Percentiles rank a stretch among this genome's conserved stretches.
Conservation (phyloP, 2,888 invertebrate genomes). For the Zygogramma bicolorata region DNA sequence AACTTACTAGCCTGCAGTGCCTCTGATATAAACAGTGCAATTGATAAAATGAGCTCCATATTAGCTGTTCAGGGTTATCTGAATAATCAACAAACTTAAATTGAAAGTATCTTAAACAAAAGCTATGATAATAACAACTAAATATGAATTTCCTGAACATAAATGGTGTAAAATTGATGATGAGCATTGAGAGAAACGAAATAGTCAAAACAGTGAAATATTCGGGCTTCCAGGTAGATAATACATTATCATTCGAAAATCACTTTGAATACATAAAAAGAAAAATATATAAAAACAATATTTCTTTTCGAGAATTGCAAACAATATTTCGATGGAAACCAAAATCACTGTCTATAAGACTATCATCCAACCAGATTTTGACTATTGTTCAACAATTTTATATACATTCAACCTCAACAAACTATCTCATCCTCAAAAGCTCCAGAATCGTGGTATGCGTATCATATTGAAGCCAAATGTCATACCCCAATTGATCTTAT, state of each 20-base stretch:
- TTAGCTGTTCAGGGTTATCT: neutral
- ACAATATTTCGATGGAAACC: slow-evolving; percentile 14
- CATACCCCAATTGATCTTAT: neutral
- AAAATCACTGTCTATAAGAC: slow-evolving; percentile 1
- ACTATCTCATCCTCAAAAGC: neutral
- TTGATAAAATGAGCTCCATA: slow-evolving; percentile 13
- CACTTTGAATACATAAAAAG: slow-evolving; percentile 8
- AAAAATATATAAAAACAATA: slow-evolving; percentile 7
- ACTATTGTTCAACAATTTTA: neutral
- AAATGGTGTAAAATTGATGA: slow-evolving; percentile 9
- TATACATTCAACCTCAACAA: neutral
- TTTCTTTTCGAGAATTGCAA: slow-evolving; percentile 12
- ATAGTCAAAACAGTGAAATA: neutral
- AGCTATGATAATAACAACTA: slow-evolving; percentile 1
- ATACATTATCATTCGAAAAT: neutral
- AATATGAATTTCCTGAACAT: slow-evolving; percentile 16
- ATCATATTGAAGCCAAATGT: neutral
- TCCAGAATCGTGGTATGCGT: neutral
- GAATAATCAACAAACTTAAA: slow-evolving; percentile 11
- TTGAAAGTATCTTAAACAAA: slow-evolving; percentile 9
- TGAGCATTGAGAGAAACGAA: slow-evolving; percentile 10
- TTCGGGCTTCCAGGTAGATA: slow-evolving; percentile 13
- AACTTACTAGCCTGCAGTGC: slow-evolving; percentile 6
- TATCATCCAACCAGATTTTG: neutral
- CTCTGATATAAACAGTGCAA: neutral